A percentile compares a stretch with the other conserved stretches of the same genome.
phyloP scores from a whole-genome alignment of 2,888 invertebrate species.

The Acleris holmiana region DNA sequence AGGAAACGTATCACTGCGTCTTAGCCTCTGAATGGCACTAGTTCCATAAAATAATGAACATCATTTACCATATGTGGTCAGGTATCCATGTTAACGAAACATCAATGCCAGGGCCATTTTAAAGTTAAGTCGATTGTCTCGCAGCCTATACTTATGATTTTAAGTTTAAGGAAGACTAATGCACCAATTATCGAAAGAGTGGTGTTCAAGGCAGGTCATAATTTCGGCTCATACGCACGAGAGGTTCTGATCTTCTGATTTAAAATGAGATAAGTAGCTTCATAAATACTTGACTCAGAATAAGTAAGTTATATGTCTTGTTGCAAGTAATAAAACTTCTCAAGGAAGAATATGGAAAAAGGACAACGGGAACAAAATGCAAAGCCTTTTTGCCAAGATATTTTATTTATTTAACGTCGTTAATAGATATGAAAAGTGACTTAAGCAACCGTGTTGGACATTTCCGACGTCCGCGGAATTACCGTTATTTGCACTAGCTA shows the following conservation, averaged over 20 bases:
- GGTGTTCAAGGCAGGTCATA: constrained; percentile 21
- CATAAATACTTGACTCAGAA: constrained; percentile 26
- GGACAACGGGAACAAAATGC: no score
- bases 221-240: constrained; percentile 5
- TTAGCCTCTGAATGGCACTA: constrained; percentile 30
- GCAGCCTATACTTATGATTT: constrained; percentile 21
- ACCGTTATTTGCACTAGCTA: constrained; percentile 15
- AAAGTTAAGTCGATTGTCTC: constrained; percentile 11
- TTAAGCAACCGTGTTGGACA: constrained; percentile 7
- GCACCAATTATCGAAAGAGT: constrained; percentile 28
- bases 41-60: constrained; percentile 34
- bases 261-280: constrained; percentile 27
- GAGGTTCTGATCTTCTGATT: constrained; percentile 32
- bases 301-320: no score
- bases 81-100: constrained; percentile 7
- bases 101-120: constrained; percentile 15
- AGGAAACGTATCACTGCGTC: constrained; percentile 46
- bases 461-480: constrained; percentile 14
- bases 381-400: no score
- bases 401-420: no score
- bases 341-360: no score
- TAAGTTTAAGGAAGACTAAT: constrained; percentile 28
- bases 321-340: no score
- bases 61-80: constrained; percentile 23
- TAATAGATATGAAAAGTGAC: neutral